These are phyloP conservation scores for Sipha flava DNA, from an alignment of 1,140 invertebrate genomes.

Conservation along the genomic window DNA sequence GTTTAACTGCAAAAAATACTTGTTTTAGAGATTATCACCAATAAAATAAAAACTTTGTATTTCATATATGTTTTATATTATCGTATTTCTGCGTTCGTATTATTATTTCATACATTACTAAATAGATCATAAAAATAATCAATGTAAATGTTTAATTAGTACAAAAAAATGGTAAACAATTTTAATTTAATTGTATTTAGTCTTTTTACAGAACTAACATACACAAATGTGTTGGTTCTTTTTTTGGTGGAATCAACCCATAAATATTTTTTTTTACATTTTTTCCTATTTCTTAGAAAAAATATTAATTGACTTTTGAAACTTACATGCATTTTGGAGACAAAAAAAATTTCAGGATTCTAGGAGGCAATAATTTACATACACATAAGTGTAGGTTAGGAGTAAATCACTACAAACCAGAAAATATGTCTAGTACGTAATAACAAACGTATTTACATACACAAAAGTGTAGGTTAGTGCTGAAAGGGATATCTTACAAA, in stretches of 20 bases:
- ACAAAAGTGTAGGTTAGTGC: background rate
- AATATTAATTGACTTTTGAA: background rate
- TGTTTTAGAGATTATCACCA: background rate
- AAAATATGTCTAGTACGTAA: background rate
- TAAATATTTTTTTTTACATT: background rate
- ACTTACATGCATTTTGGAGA: background rate
- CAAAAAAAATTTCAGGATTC: background rate
- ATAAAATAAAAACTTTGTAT: background rate
- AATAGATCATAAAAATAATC: too few relatives aligned
- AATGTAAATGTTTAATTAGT: too few relatives aligned
- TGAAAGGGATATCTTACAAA: background rate
- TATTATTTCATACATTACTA: too few relatives aligned
- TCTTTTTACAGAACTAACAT: too few relatives aligned
- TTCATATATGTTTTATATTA: too few relatives aligned
- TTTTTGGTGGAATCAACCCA: too few relatives aligned
- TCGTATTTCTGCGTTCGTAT: too few relatives aligned
- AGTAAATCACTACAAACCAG: too few relatives aligned
- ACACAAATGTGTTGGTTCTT: too few relatives aligned
- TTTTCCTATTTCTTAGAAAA: background rate
- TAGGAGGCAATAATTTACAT: background rate
- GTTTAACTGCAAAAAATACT: background rate
- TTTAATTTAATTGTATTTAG: too few relatives aligned
- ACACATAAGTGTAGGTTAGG: background rate
- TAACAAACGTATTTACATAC: background rate
- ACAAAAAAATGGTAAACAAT: too few relatives aligned